Base-by-base conservation (phyloP, 2,113 vertebrate genomes). In the Picathartes gymnocephalus region DNA sequence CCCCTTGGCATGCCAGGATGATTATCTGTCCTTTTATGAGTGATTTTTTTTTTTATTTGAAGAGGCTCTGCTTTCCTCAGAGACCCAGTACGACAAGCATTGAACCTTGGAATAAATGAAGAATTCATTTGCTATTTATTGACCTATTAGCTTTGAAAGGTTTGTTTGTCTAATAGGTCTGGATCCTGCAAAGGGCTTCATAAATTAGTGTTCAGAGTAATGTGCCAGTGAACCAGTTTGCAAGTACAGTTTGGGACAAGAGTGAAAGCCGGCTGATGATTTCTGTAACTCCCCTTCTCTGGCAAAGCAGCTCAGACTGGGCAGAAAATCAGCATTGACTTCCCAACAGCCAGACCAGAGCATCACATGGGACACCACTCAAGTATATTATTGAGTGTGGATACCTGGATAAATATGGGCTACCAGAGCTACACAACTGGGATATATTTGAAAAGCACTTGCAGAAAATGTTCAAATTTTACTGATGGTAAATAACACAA, bases 101-200 rank as follows among this genome's bases (percentile, higher is more conserved):
- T 85, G 71, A 74, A 61, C 30, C 30, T 82, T 44, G 45, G 15
- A n/a, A 69, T 58, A 70, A 57, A 31, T 4, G 58, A 56, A 65
- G n/a, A 82, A 93, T 90, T 86, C 71, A 39, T 42, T 77, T 51
- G 16, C 15, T 85, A 28, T 81, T 77, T 81, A 51, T 18, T 84
- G 66, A 76, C 57, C 45, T 68, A 25, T 58, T 71, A 69, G 48
- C 45, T 91, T 87, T 57, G 40, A 91, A 82, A 68, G 39, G 21
- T 31, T 28, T 39, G 11, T 45, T 93, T 81, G 60, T 57, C 61
- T 65, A 44, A 42, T 14, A 72, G 44, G 30, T 27, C 51, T 81
- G 60, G 48, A 35, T 78, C 37, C 61, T 81, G 77, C 47, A 71
- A 72, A n/a, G 53, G 79, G 31, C 72, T 44, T 40, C n/a, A 15